phyloP scores from a whole-genome alignment of 1,140 invertebrate species.

The Panulirus ornatus region DNA sequence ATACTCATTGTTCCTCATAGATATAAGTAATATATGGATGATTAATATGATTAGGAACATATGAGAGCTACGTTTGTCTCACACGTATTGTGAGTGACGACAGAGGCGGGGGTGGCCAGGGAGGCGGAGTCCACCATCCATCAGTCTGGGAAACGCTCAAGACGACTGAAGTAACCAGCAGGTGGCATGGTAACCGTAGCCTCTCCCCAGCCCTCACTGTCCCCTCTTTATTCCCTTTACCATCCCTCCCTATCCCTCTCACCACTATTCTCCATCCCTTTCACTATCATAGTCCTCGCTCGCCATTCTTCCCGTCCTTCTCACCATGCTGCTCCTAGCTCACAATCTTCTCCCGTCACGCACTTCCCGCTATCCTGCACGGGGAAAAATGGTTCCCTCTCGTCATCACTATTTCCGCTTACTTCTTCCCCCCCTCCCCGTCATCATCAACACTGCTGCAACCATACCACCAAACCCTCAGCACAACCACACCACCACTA shows the following conservation, averaged over 20 bases:
- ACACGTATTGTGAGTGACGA: conserved; percentile 1
- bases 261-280: neutral
- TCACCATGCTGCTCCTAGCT: neutral
- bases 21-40: no score
- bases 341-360: no score
- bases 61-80: no score
- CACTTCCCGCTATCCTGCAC: no score
- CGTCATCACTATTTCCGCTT: neutral
- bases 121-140: conserved; percentile 7
- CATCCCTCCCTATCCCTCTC: neutral
- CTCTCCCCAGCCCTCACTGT: neutral
- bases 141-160: neutral
- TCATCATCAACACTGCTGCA: neutral
- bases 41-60: no score
- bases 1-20: no score
- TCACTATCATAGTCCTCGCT: neutral
- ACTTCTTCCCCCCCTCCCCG: neutral
- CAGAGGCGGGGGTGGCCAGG: neutral
- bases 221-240: neutral
- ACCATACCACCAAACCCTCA: neutral
- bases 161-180: neutral
- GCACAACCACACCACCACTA: no score
- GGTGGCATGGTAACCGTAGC: neutral
- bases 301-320: neutral
- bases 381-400: no score